These are phyloP conservation scores for Neelides folsomi DNA, from an alignment of 2,888 invertebrate species.

Conservation along the genomic window DNA sequence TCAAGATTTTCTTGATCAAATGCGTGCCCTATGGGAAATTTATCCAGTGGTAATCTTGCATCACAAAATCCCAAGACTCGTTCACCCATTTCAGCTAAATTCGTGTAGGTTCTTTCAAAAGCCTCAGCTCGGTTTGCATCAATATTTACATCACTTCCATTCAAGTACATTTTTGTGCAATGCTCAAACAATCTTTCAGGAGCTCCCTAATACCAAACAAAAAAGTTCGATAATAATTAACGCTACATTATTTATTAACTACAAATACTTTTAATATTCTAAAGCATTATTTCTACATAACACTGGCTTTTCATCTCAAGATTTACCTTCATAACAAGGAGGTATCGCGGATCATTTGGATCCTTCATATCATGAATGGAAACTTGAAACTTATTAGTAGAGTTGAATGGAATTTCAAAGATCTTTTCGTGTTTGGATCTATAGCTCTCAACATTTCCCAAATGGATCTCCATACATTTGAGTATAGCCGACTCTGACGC, in stretches of 20 bases:
- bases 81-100: slow-evolving; percentile 72
- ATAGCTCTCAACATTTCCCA: too few relatives aligned
- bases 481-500: too few relatives aligned
- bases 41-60: slow-evolving; percentile 63
- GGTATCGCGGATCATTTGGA: slow-evolving; percentile 69
- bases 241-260: neutral
- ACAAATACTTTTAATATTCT: too few relatives aligned
- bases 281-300: too few relatives aligned
- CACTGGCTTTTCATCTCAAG: too few relatives aligned
- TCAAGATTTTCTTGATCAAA: slow-evolving; percentile 50
- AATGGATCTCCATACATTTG: too few relatives aligned
- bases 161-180: slow-evolving; percentile 47
- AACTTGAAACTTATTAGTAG: slow-evolving; percentile 87
- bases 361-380: slow-evolving; percentile 82
- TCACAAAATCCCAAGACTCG: slow-evolving; percentile 84
- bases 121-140: slow-evolving; percentile 43
- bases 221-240: neutral
- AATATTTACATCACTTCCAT: slow-evolving; percentile 44
- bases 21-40: slow-evolving; percentile 44
- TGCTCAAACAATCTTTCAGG: slow-evolving; percentile 55
- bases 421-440: slow-evolving; percentile 44
- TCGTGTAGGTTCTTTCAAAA: slow-evolving; percentile 54
- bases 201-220: slow-evolving; percentile 43
- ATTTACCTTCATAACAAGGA: slow-evolving; percentile 75
- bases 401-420: slow-evolving; percentile 87